Evolutionary conservation across 1,140 invertebrate genomes (phyloP), one percentile per base, ranked within the genome.

Genomic region (Fopius arisanus): DNA sequence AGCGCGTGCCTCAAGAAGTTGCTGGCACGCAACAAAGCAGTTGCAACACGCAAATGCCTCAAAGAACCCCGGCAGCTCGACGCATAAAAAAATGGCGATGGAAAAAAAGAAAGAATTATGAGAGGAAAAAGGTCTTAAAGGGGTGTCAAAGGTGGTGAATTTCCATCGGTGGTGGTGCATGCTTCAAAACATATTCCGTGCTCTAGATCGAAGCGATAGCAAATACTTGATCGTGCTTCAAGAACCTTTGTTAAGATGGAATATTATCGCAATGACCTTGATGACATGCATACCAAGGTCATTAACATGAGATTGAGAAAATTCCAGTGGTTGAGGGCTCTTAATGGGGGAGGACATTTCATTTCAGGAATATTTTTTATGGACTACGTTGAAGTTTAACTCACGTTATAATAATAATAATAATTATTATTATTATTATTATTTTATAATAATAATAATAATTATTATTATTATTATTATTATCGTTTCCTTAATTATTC

Each of bases 261-360:
- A 59, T 28, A 59, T 59, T 59, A 59, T 59, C 54, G 3, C 21
- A 28, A 59, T 59, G 54, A 10, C 54, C 54, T 28, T 59, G 54
- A 59, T 59, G 54, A 59, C 54, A 28, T 59, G 54, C 16, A 59
- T 59, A 59, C 54, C 54, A 59, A 59, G 54, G 54, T 59, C 54
- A 59, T 59, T 59, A 59, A 59, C 54, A 10, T 59, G 54, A 26
- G 54, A 26, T 28, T 16, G n/a, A 12, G 54, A 59, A 59, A 59
- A 59, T 59, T 59, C 54, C 54, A 12, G 19, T 59, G 23, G 19
- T 59, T 1, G 23, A 26, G 54, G 16, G 14, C 16, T 59, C 21
- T 59, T 59, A 26, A 28, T 59, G 9, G 10, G 19, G 23, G 14
- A 59, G 16, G 3, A 3, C 23, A 19, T 59, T 59, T 59, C 26